These are phyloP conservation scores for Drosophila helvetica DNA, from an alignment of 2,888 invertebrate genomes.

Conservation along the genomic window DNA sequence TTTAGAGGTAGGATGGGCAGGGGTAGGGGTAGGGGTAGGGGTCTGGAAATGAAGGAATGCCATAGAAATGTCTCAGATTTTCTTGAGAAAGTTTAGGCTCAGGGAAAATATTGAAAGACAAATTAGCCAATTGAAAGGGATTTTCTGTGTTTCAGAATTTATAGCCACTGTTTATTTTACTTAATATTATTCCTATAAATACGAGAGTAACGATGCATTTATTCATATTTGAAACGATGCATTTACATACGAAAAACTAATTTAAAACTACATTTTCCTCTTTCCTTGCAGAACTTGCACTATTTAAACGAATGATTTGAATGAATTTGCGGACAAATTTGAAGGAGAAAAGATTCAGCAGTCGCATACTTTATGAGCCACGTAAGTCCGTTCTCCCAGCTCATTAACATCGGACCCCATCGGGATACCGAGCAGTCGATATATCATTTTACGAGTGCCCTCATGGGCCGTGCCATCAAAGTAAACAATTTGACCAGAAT, in stretches of 20 bases:
- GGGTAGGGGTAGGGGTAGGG: not conserved
- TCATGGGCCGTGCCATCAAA: constrained; percentile 41
- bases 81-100: not conserved
- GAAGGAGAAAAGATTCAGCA: constrained; percentile 47
- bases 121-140: no score
- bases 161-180: not conserved
- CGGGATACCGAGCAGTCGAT: constrained; percentile 48
- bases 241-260: not conserved
- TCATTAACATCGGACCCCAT: constrained; percentile 27
- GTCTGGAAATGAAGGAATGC: not conserved
- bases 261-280: not conserved
- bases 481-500: constrained; percentile 60
- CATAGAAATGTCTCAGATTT: not conserved
- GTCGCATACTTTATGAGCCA: constrained; percentile 54
- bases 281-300: constrained; percentile 25
- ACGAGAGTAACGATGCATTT: no score
- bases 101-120: not conserved
- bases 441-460: constrained; percentile 52
- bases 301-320: constrained; percentile 48
- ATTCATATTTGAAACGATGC: no score
- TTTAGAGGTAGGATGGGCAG: not conserved
- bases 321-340: constrained; percentile 35
- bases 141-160: no score
- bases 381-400: constrained; percentile 41
- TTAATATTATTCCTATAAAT: no score